Evolutionary conservation across 2,888 invertebrate genomes (phyloP), one percentile per base, ranked within the genome.

Genomic region (Ochlodes sylvanus): DNA sequence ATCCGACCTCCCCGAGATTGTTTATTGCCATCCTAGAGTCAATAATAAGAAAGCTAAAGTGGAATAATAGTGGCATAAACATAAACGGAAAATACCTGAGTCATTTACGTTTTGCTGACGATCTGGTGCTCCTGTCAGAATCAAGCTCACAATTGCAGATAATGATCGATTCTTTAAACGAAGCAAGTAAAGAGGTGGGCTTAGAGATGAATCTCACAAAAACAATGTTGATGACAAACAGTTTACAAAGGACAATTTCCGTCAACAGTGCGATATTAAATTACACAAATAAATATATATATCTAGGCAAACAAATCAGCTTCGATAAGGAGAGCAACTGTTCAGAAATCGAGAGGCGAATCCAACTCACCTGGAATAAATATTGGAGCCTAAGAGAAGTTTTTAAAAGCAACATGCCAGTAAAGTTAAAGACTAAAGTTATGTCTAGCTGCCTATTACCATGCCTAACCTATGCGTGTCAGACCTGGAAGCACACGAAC

Each of bases 351-450:
- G 71, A 72, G 10, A 44, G 69, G 70, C 70, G 72, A 70, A 63
- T 62, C n/a, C 52, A 70, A 70, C 61, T 64, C 14, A 71, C 72
- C 4, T 75, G 73, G 72, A 71, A 73, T 12, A 72, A 72, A 56
- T 76, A 71, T 66, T 76, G 73, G 73, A 42, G 34, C 15, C 47
- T 69, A 12, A 73, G 69, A 54, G 70, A 74, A n/a, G 69, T 74
- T 56, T 72, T 74, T 19, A 75, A 75, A 69, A 70, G 62, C 32
- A 70, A 68, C 34, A 60, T 70, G 58, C 58, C 70, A 63, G 68
- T 57, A 50, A 66, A 70, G 7, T 41, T 73, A 0, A 76, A 76
- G 69, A 72, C 63, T 17, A 73, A 72, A 70, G 66, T 70, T 0
- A 69, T 73, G 70, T 61, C 19, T 0, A 44, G 71, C 21, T 73